A percentile compares a stretch with the other conserved stretches of the same genome.
Evolutionary conservation across 2,113 vertebrate genomes (phyloP).

Genomic region (Carassius auratus): DNA sequence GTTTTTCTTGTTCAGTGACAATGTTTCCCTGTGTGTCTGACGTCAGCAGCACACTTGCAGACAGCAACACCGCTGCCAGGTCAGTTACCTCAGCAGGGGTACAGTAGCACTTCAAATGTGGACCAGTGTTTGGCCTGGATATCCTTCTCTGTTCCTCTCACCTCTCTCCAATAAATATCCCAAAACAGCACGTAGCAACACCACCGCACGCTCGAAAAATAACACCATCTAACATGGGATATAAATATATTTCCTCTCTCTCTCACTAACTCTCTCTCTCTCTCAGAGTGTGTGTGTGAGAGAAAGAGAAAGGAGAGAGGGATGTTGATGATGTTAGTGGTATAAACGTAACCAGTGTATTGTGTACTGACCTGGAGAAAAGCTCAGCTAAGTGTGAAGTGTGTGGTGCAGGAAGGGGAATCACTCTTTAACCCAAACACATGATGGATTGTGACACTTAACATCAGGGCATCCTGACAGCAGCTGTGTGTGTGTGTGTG

Average conservation of each 20-base stretch:
- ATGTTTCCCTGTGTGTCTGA: constrained; percentile 47
- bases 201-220: constrained; percentile 71
- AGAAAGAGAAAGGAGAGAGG: constrained; percentile 52
- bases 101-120: constrained; percentile 50
- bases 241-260: constrained; percentile 72
- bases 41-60: constrained; percentile 43
- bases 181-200: constrained; percentile 72
- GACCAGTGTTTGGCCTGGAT: constrained; percentile 68
- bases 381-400: constrained; percentile 80
- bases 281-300: not conserved
- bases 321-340: constrained; percentile 60
- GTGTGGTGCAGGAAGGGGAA: constrained; percentile 78
- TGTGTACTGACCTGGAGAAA: constrained; percentile 73
- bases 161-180: constrained; percentile 59
- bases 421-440: constrained; percentile 83
- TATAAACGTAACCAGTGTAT: constrained; percentile 79
- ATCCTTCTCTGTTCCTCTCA: constrained; percentile 68
- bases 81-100: constrained; percentile 56
- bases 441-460: constrained; percentile 94
- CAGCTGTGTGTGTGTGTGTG: constrained; percentile 36
- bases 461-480: constrained; percentile 96
- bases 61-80: constrained; percentile 42
- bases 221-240: constrained; percentile 70
- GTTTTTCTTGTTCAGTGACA: constrained; percentile 48
- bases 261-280: no score